These are phyloP conservation scores for Hololepta plana DNA, from an alignment of 2,888 invertebrate genomes.

Conservation along the genomic window DNA sequence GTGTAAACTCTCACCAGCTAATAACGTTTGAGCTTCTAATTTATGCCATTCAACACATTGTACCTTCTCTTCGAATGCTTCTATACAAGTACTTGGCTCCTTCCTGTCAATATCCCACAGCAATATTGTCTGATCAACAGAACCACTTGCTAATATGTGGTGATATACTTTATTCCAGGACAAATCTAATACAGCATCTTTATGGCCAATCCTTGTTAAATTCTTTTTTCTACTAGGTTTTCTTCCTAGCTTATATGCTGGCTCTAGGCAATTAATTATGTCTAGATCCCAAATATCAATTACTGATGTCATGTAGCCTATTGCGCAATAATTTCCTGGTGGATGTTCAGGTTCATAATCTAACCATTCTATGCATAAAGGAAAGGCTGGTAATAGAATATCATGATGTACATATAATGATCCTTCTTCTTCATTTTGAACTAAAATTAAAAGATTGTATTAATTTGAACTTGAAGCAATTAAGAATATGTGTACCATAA, in stretches of 20 bases:
- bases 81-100: constrained; percentile 53
- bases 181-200: constrained; percentile 76
- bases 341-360: constrained; percentile 67
- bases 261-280: constrained; percentile 78
- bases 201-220: constrained; percentile 45
- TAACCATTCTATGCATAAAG: constrained; percentile 85
- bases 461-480: constrained; percentile 6
- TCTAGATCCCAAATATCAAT: constrained; percentile 97
- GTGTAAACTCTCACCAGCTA: too few relatives aligned
- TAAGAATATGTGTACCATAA: constrained; percentile 38
- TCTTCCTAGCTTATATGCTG: constrained; percentile 63
- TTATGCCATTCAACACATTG: constrained; percentile 75
- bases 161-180: constrained; percentile 73
- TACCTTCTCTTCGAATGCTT: constrained; percentile 62
- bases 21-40: constrained; percentile 59
- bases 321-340: constrained; percentile 70
- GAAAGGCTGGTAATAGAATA: constrained; percentile 72
- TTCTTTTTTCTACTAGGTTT: constrained; percentile 55
- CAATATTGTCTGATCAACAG: constrained; percentile 72
- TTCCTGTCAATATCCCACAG: constrained; percentile 86
- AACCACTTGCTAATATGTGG: constrained; percentile 83
- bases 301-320: constrained; percentile 82
- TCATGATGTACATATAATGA: constrained; percentile 93
- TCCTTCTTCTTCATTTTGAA: constrained; percentile 77
- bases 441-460: constrained; percentile 29